Conservation (phyloP, 2,888 invertebrate genomes). For the Phasia obesa region DNA sequence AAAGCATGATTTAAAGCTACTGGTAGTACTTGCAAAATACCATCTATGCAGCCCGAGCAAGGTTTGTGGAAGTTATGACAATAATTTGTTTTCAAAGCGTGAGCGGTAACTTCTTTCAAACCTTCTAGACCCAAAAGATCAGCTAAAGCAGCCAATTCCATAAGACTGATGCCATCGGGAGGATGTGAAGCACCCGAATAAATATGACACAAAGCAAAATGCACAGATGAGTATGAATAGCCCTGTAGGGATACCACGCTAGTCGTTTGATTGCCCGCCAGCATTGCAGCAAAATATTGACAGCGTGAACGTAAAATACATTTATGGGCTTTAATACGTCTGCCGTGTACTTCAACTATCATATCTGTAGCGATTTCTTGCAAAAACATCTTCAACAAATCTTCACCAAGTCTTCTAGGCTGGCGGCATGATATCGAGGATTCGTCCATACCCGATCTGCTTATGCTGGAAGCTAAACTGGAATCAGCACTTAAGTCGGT, state of each 20-base stretch:
- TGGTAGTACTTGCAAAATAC: conserved; percentile 93
- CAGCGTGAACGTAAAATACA: conserved; percentile 95
- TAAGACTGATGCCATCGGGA: conserved; percentile 92
- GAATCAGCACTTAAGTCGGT: conserved; percentile 84
- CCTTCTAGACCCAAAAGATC: conserved; percentile 96
- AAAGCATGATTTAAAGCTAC: conserved; percentile 92
- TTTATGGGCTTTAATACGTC: conserved; percentile 93
- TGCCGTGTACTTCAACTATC: conserved; percentile 91
- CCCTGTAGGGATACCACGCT: conserved; percentile 93
- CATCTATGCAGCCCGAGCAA: conserved; percentile 93
- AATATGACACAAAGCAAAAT: conserved; percentile 95
- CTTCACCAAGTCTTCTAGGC: conserved; percentile 90
- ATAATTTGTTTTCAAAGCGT: conserved; percentile 92
- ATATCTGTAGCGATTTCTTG: conserved; percentile 96
- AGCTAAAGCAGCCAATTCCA: conserved; percentile 93
- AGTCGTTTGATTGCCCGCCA: conserved; percentile 93
- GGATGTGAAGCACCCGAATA: conserved; percentile 96
- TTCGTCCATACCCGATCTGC: conserved; percentile 84
- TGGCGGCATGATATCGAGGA: conserved; percentile 83
- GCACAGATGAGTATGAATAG: conserved; percentile 91
- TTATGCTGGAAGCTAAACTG: conserved; percentile 85
- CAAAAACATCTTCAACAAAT: conserved; percentile 94
- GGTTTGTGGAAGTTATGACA: conserved; percentile 98
- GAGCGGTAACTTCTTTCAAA: conserved; percentile 94
- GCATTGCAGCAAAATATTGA: conserved; percentile 95